Conservation (phyloP, 2,888 invertebrate genomes). For the Trisateles emortualis region DNA sequence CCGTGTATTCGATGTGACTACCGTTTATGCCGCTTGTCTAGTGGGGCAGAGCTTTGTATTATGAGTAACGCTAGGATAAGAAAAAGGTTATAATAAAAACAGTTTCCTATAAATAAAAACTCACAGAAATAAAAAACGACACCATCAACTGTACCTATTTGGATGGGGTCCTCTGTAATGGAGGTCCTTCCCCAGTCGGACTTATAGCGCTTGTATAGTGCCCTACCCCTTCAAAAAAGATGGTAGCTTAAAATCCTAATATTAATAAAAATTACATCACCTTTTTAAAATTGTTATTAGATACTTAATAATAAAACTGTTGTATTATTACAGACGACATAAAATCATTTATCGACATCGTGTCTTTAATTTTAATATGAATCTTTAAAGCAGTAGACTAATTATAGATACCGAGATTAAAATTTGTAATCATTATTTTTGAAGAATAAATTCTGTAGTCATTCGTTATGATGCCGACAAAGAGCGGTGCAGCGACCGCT, state of each 20-base stretch:
- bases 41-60: too few species aligned
- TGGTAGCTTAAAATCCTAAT: background rate
- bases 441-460: slow-evolving; percentile 69
- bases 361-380: slow-evolving; percentile 27
- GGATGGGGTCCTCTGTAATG: too few species aligned
- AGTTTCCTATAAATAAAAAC: too few species aligned
- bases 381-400: slow-evolving; percentile 58
- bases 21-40: too few species aligned
- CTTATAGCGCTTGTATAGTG: too few species aligned
- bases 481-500: slow-evolving; percentile 71
- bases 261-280: background rate
- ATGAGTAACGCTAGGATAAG: too few species aligned
- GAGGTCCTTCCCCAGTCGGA: too few species aligned
- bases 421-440: slow-evolving; percentile 74
- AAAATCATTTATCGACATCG: slow-evolving; percentile 37
- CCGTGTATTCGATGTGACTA: too few species aligned
- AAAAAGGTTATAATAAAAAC: too few species aligned
- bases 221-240: too few species aligned
- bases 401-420: slow-evolving; percentile 70
- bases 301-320: slow-evolving; percentile 6
- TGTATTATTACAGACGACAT: slow-evolving; percentile 21
- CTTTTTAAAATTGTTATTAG: background rate
- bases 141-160: too few species aligned
- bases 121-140: too few species aligned
- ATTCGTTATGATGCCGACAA: slow-evolving; percentile 79